Evolutionary conservation across 2,797 vertebrate genomes (phyloP).

Genomic region (Molossus molossus): DNA sequence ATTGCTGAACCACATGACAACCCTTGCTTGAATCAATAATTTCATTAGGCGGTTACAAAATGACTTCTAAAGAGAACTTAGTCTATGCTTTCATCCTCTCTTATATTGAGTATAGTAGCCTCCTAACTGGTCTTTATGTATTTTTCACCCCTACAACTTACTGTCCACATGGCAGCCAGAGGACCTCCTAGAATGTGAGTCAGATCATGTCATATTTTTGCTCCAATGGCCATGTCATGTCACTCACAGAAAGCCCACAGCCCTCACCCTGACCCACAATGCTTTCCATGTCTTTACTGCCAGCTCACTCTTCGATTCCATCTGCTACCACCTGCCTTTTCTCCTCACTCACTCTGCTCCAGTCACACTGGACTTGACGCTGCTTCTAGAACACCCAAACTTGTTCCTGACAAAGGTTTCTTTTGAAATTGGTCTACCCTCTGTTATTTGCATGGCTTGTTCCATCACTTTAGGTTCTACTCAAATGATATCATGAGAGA

Average conservation of each 20-base stretch:
- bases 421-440: not conserved
- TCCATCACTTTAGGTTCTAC: not conserved
- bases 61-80: not conserved
- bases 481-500: not conserved
- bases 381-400: not conserved
- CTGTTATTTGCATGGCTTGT: not conserved
- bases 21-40: not conserved
- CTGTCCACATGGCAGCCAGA: not conserved
- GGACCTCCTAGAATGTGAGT: not conserved
- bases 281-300: not conserved
- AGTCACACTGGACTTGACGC: not conserved
- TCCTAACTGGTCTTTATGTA: not conserved
- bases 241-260: not conserved
- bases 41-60: not conserved
- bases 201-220: not conserved
- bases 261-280: not conserved
- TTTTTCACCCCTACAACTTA: not conserved
- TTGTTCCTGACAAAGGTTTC: not conserved
- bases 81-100: not conserved
- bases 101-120: not conserved
- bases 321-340: not conserved
- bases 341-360: not conserved
- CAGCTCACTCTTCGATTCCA: not conserved
- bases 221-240: not conserved
- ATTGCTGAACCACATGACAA: not conserved